phyloP scores from a whole-genome alignment of 2,888 invertebrate species.

The Arge pagana region DNA sequence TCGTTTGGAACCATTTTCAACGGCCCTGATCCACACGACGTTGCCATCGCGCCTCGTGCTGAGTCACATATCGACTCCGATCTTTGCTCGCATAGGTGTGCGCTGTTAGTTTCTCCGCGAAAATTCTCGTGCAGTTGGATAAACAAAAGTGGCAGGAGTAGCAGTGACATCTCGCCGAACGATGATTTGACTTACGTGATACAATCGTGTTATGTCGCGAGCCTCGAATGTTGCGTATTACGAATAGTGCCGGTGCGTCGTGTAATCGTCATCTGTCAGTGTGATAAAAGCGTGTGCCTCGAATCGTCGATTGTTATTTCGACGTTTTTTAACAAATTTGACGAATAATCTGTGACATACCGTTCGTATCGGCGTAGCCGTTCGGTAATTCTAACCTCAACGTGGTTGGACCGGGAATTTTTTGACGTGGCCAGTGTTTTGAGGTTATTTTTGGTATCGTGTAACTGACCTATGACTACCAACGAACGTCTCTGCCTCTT shows the following conservation, averaged over 20 bases:
- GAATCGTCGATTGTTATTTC: neutral
- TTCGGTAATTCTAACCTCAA: neutral
- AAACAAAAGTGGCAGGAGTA: no score
- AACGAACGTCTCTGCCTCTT: conserved; percentile 28
- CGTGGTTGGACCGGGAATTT: conserved; percentile 23
- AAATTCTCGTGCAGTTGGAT: no score
- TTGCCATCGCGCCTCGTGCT: conserved; percentile 39
- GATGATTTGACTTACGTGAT: conserved; percentile 26
- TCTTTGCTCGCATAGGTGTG: conserved; percentile 40
- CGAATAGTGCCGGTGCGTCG: no score
- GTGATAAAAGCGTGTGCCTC: neutral
- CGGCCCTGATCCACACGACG: conserved; percentile 39
- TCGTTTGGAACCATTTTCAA: conserved; percentile 4
- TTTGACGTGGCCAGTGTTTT: conserved; percentile 41
- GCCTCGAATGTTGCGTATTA: conserved; percentile 33
- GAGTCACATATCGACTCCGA: conserved; percentile 46
- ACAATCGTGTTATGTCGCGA: conserved; percentile 26
- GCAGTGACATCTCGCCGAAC: conserved; percentile 3
- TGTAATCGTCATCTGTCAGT: conserved; percentile 32
- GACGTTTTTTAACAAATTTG: neutral
- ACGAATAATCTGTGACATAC: conserved; percentile 29
- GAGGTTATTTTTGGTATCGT: conserved; percentile 46
- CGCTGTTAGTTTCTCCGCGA: conserved; percentile 33
- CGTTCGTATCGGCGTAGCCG: no score
- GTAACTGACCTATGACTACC: conserved; percentile 45